Evolutionary conservation across 2,888 invertebrate genomes (phyloP), one percentile per base, ranked within the genome.

Genomic region (Xestia xanthographa): DNA sequence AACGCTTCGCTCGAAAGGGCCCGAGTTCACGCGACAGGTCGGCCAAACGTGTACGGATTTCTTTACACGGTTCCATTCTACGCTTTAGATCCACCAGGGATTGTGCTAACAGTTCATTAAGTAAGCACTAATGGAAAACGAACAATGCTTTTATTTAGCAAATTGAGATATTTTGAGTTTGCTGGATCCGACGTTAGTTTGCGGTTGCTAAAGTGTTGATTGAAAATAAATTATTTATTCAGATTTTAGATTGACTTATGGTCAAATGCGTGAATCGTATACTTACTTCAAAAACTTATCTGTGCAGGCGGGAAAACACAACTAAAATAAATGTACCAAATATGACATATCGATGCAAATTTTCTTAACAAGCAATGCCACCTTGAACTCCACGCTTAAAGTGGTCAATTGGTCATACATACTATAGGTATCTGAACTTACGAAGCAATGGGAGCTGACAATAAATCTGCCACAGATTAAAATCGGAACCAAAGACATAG

Each of bases 1-100:
- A 85, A 79, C 81, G 86, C 82, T 72, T 84, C 41, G 82, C 63
- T 82, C 60, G 48, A 74, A 72, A 78, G 72, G 76, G 68, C 72
- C 41, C 66, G 74, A 74, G 82, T 74, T 84, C 84, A 82, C 53
- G 60, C 70, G 45, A 26, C 75, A 56, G 80, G 83, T 82, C 79
- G 70, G 14, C n/a, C 22, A 29, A 79, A 66, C 79, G 69, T 80
- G 73, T 83, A 58, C 68, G 58, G 69, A 83, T 75, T 86, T 82
- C 84, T 84, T 77, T 72, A 83, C 84, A 76, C 65, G 66, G 66
- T 74, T 56, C 77, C 72, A 74, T 71, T 82, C 17, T 72, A 80
- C 50, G 65, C 58, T 71, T 62, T 26, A 80, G 82, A 83, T 83
- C 53, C 58, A 63, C 50, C 80, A 0, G 4, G 71, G 73, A 80